These are phyloP conservation scores for Peromyscus maniculatus DNA, from an alignment of 2,113 vertebrate species.

Conservation along the genomic window DNA sequence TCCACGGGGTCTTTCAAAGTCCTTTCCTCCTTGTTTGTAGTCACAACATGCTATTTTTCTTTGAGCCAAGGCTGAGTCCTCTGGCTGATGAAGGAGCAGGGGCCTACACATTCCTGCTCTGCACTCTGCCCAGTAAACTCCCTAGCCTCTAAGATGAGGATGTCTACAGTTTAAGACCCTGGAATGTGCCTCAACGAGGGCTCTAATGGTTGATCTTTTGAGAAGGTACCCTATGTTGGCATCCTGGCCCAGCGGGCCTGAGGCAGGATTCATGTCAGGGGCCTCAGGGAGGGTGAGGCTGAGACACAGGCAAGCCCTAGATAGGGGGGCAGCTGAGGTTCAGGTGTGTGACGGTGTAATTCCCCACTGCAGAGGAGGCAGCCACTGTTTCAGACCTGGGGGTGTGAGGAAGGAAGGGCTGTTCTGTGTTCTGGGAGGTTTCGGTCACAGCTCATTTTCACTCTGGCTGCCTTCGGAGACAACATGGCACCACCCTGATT, in stretches of 20 bases:
- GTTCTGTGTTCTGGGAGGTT: not conserved
- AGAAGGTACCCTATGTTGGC: not conserved
- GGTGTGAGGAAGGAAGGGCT: not conserved
- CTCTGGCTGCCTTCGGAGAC: constrained; percentile 49
- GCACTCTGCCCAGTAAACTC: not conserved
- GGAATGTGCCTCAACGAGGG: not conserved
- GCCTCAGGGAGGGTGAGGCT: fast-evolving
- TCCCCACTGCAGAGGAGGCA: not conserved
- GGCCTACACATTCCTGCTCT: fast-evolving
- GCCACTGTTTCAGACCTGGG: not conserved
- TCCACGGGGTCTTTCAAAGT: not conserved
- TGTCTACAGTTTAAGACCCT: not conserved
- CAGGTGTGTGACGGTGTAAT: fast-evolving
- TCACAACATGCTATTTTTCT: not conserved
- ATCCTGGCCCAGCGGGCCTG: no score
- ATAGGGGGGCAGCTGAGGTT: not conserved
- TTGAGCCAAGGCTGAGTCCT: not conserved
- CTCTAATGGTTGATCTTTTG: fast-evolving
- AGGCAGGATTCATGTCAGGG: not conserved
- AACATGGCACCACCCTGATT: not conserved
- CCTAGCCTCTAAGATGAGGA: not conserved
- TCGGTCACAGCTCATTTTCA: constrained; percentile 61
- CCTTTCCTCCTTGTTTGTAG: not conserved
- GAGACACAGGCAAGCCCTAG: not conserved
- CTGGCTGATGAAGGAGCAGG: not conserved